Evolutionary conservation across 2,797 vertebrate species (phyloP).

Genomic region (Sebastes oblongus): DNA sequence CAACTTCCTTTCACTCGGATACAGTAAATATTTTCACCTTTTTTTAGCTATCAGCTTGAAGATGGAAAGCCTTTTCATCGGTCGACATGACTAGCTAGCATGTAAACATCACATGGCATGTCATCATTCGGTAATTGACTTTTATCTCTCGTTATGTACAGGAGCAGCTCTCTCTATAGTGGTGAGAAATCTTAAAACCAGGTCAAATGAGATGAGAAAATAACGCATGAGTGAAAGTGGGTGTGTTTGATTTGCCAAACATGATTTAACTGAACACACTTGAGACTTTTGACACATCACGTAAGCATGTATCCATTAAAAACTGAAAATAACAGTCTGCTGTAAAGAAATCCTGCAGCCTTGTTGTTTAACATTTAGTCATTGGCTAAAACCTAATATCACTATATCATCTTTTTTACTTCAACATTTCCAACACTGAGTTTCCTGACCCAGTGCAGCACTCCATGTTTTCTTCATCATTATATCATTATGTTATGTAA

Average conservation of each 20-base stretch:
- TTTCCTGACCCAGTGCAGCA: too few relatives aligned
- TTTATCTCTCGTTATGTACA: slow-evolving; percentile 28
- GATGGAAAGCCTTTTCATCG: slow-evolving; percentile 35
- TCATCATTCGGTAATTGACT: slow-evolving; percentile 26
- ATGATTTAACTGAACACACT: slow-evolving; percentile 30
- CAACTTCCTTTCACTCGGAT: slow-evolving; percentile 22
- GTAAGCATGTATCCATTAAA: not conserved
- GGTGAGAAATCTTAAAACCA: slow-evolving; percentile 25
- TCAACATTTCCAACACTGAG: too few relatives aligned
- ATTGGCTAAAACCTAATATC: not conserved
- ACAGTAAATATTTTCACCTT: slow-evolving; percentile 53
- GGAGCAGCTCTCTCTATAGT: slow-evolving; percentile 24
- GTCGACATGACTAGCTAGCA: not conserved
- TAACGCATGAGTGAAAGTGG: not conserved
- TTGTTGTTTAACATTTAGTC: not conserved
- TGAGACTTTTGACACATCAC: slow-evolving; percentile 18
- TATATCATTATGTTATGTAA: not conserved
- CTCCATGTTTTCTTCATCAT: not conserved
- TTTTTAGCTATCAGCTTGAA: not conserved
- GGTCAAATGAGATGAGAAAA: slow-evolving; percentile 35
- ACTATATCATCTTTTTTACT: not conserved
- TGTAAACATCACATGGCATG: slow-evolving; percentile 43
- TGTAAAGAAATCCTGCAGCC: not conserved
- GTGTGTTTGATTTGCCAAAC: slow-evolving; percentile 34
- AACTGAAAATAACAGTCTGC: slow-evolving; percentile 5